Base-by-base conservation (phyloP, 2,113 vertebrate genomes). In the Agelaius phoeniceus region DNA sequence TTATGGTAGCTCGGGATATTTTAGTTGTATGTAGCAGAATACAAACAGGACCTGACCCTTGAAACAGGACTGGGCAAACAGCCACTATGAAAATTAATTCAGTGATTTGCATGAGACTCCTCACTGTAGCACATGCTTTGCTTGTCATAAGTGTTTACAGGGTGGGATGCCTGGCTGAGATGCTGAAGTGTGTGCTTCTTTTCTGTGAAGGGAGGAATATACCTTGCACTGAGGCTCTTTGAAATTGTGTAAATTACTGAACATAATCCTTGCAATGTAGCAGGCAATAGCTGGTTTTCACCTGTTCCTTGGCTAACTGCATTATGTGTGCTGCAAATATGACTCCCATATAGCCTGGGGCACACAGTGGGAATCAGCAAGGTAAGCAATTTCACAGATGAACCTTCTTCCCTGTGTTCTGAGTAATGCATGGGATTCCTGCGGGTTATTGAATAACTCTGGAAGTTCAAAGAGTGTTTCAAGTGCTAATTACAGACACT, bases 1-100 rank as follows among this genome's bases (percentile, higher is more conserved):
- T 94, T 92, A 66, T 6, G 82, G 84, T 95, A 97, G 94, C 81
- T 93, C 87, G 58, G n/a, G 90, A 87, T 90, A 27, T 95, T 90
- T 82, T 58, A 90, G 68, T 66, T 72, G 26, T 90, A 95, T 89
- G 90, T 94, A 95, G 85, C 87, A 95, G 90, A 97, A 74, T 30
- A 62, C 23, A 81, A 85, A 58, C 48, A 81, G 31, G 74, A 80
- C 71, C 62, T 69, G 84, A 78, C 71, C 65, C 75, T 91, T 90
- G 90, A 73, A 87, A 76, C 67, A 88, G 65, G 73, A 72, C 74
- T 78, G 74, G 86, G 82, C 68, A 93, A 68, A 83, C n/a, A 73
- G 76, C 71, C 80, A 48, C 61, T 62, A 35, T 73, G 69, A 93
- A 89, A 93, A 73, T 61, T 6, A 88, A 67, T 66, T 89, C 83